Evolutionary conservation across 2,888 invertebrate species (phyloP).

Genomic region (Operophtera brumata): DNA sequence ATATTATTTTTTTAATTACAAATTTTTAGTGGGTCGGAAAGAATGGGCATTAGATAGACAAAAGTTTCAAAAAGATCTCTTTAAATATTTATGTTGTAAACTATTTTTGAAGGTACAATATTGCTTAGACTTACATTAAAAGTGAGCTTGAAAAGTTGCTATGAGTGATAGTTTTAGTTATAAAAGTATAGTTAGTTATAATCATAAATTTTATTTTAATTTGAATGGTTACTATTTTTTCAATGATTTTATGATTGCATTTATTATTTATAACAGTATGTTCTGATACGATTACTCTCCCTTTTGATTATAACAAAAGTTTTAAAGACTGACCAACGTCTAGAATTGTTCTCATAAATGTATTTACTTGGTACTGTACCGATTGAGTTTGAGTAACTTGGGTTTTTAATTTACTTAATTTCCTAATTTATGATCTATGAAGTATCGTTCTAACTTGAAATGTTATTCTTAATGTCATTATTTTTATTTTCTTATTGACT

Average conservation of each 20-base stretch:
- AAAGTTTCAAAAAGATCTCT: slow-evolving; percentile 52
- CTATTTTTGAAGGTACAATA: slow-evolving; percentile 26
- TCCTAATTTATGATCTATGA: neutral
- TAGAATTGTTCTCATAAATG: too few species aligned
- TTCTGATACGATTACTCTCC: neutral
- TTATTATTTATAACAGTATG: slow-evolving; percentile 27
- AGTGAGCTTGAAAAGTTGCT: slow-evolving; percentile 15
- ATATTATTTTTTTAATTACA: slow-evolving; percentile 3
- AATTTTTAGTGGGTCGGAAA: slow-evolving; percentile 11
- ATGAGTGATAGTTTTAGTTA: slow-evolving; percentile 12
- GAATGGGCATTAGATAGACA: slow-evolving; percentile 47
- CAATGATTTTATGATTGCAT: slow-evolving; percentile 33
- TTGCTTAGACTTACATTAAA: slow-evolving; percentile 12
- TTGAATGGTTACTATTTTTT: slow-evolving; percentile 14
- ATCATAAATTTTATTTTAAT: slow-evolving; percentile 6
- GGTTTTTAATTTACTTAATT: too few species aligned
- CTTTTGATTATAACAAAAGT: neutral
- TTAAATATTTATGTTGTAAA: slow-evolving; percentile 43
- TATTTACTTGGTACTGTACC: too few species aligned
- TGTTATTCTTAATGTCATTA: neutral
- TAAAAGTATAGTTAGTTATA: too few species aligned
- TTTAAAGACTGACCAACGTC: too few species aligned
- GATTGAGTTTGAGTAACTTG: too few species aligned
- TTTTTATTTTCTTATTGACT: neutral
- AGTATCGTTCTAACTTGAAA: neutral